A percentile compares a stretch with the other conserved stretches of the same genome.
Conservation (phyloP, 2,797 vertebrate species). For the Eulemur rubriventer region DNA sequence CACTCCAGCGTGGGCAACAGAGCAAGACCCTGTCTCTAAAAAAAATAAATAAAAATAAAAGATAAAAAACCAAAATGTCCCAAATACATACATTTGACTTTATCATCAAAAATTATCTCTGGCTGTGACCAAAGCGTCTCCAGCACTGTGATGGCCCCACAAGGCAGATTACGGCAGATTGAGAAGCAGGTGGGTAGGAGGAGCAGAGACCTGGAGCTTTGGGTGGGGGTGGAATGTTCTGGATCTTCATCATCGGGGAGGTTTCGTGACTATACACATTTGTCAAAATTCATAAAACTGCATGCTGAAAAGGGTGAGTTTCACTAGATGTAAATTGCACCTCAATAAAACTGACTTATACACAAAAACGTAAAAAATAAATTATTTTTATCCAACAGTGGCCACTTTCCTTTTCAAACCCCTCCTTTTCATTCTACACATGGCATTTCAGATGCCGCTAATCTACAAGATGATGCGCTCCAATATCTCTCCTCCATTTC, state of each 20-base stretch:
- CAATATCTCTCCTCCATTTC: background rate
- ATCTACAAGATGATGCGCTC: rapidly evolving
- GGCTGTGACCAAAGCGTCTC: background rate
- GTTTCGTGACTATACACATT: rapidly evolving
- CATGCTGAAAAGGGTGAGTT: background rate
- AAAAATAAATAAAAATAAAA: too few species aligned
- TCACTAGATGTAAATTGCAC: background rate
- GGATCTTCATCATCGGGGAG: background rate
- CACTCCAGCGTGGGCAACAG: background rate
- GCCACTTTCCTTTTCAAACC: background rate
- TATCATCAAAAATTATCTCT: background rate
- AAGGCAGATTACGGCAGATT: rapidly evolving
- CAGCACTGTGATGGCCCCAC: rapidly evolving
- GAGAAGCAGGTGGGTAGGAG: too few species aligned
- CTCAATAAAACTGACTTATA: background rate
- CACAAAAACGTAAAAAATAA: background rate
- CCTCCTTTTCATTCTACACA: background rate
- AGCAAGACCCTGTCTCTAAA: background rate
- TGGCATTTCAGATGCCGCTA: background rate
- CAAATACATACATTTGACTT: background rate
- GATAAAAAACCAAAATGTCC: rapidly evolving
- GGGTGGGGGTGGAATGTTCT: background rate
- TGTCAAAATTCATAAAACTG: background rate
- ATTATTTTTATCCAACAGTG: background rate
- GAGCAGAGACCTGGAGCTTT: rapidly evolving